phyloP scores from a whole-genome alignment of 2,888 invertebrate genomes.

The Dryobota labecula region DNA sequence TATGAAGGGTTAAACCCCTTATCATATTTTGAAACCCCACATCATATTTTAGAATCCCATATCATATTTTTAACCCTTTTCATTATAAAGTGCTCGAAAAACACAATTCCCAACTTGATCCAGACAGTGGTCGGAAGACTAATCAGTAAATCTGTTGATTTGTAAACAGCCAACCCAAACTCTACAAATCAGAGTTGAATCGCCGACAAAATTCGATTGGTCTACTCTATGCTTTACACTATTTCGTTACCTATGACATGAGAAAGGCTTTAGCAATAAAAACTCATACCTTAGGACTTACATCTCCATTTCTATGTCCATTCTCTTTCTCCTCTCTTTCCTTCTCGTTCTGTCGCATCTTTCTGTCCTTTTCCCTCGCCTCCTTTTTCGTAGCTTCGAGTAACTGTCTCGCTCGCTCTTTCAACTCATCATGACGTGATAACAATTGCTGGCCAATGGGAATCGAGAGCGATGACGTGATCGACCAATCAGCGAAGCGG shows the following conservation, averaged over 20 bases:
- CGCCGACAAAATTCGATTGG: not conserved
- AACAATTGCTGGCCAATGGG: constrained; percentile 92
- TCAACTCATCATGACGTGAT: constrained; percentile 95
- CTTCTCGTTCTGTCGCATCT: constrained; percentile 75
- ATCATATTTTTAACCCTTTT: no score
- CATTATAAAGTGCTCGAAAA: no score
- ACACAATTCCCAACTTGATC: no score
- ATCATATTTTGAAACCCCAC: no score
- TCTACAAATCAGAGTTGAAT: no score
- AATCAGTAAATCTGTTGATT: no score
- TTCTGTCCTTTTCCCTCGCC: constrained; percentile 87
- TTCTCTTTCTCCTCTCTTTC: constrained; percentile 90
- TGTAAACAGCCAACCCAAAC: no score
- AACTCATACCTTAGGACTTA: constrained; percentile 82
- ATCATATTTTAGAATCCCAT: no score
- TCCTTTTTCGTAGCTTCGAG: constrained; percentile 95
- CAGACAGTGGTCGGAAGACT: no score
- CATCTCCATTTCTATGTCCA: constrained; percentile 81
- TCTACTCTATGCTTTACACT: constrained; percentile 4
- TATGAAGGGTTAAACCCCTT: no score
- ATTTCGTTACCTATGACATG: not conserved
- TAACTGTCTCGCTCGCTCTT: constrained; percentile 95
- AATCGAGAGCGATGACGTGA: constrained; percentile 61
- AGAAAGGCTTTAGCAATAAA: constrained; percentile 8
- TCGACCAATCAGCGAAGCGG: constrained; percentile 74